Evolutionary conservation across 2,888 invertebrate genomes (phyloP).

Genomic region (Eucera pruinosa): DNA sequence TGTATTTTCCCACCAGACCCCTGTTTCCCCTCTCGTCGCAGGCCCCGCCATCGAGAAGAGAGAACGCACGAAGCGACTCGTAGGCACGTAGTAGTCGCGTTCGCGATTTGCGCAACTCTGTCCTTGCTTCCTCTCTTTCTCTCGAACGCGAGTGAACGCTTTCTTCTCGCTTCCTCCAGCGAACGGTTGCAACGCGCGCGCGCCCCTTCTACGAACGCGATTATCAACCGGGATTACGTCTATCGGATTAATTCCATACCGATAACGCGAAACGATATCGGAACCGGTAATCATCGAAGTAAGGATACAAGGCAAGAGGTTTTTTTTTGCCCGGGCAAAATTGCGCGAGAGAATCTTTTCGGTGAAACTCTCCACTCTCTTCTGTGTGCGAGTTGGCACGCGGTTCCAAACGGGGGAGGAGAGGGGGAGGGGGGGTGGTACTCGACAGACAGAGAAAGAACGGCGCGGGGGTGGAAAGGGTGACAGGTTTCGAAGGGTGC

Average conservation of each 20-base stretch:
- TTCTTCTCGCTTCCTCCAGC: not conserved
- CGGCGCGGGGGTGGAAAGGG: slow-evolving; percentile 21
- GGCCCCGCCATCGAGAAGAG: not conserved
- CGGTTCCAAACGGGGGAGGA: not conserved
- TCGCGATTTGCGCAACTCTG: slow-evolving; percentile 74
- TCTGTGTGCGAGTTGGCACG: too few species aligned
- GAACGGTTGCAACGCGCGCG: slow-evolving; percentile 6
- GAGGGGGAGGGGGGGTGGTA: not conserved
- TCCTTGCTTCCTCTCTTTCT: slow-evolving; percentile 24
- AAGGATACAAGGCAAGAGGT: too few species aligned
- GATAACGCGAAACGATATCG: too few species aligned
- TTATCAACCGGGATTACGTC: too few species aligned
- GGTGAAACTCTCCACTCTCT: too few species aligned
- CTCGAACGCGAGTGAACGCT: not conserved
- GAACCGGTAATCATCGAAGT: too few species aligned
- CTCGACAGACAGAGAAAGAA: not conserved
- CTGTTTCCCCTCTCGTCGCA: slow-evolving; percentile 12
- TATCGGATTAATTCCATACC: too few species aligned
- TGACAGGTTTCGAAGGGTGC: slow-evolving; percentile 57
- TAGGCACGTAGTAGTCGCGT: slow-evolving; percentile 58
- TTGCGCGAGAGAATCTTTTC: too few species aligned
- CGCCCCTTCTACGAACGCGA: too few species aligned
- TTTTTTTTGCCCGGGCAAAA: too few species aligned
- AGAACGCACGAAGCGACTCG: slow-evolving; percentile 28
- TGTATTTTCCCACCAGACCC: slow-evolving; percentile 34